Base-by-base conservation (phyloP, 2,113 vertebrate genomes). In the Dicaeum eximium region DNA sequence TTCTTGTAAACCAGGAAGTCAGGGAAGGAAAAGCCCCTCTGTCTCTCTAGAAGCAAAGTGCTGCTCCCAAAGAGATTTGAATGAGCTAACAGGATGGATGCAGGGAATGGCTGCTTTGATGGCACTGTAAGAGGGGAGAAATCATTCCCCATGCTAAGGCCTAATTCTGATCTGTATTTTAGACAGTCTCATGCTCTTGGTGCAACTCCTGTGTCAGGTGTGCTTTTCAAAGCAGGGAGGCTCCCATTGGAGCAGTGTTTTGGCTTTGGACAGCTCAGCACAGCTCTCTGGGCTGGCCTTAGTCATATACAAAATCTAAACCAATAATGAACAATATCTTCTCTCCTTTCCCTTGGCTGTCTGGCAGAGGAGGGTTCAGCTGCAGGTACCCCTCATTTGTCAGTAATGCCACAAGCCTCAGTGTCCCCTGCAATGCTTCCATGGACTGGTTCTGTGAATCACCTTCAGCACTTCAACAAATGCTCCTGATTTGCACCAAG, bases 301-400 rank as follows among this genome's bases (percentile, higher is more conserved):
- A 21, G 40, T 22, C 31, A 37, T 54, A 16, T 5, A 21, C 6
- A 45, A 37, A 31, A 28, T 56, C 15, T 3, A 9, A 57, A 45
- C 37, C 20, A 30, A 11, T 1, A 12, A 37, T 40, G 57, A 16
- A 5, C 22, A 37, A 15, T 8, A 5, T 20, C 35, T 91, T 54
- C 25, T 15, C 35, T 67, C 9, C 1, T 48, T 35, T 37, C 27
- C 53, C 30, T 3, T 0, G 0, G 56, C 31, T 60, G 20, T 22
- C 12, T 57, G 22, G 19, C 16, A 37, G 15, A 21, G 48, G n/a
- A 62, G 48, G 27, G 23, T 4, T 22, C 70, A 38, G 56, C 45
- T 57, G 47, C 62, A 62, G 13, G 5, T 21, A 2, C 2, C 58
- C 44, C 42, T 54, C 28, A 10, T 9, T 27, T 62, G n/a, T 7